phyloP scores from a whole-genome alignment of 2,797 vertebrate species.

The Neomorphus geoffroyi region DNA sequence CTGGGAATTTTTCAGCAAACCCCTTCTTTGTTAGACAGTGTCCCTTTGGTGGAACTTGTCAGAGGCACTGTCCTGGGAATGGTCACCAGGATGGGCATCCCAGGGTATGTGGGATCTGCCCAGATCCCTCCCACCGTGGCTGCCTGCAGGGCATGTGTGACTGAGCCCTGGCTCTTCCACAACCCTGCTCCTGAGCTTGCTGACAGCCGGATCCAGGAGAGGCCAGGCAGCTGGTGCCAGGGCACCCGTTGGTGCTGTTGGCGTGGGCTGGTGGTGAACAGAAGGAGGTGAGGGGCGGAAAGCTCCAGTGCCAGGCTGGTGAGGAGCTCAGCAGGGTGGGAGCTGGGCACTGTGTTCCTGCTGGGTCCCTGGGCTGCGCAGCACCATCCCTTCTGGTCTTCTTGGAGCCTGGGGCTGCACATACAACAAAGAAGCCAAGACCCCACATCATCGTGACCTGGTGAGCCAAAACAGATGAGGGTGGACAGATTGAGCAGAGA shows the following conservation, averaged over 20 bases:
- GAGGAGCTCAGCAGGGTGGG: rapidly evolving
- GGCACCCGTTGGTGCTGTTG: neutral
- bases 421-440: neutral
- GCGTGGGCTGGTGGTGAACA: neutral
- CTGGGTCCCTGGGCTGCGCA: neutral
- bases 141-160: neutral
- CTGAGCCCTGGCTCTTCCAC: neutral
- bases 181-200: neutral
- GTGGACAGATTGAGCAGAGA: rapidly evolving
- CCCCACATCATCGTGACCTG: rapidly evolving
- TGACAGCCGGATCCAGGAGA: rapidly evolving
- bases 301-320: neutral
- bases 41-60: neutral
- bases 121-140: rapidly evolving
- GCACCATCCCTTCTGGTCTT: neutral
- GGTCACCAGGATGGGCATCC: neutral
- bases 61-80: neutral
- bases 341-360: rapidly evolving
- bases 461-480: neutral
- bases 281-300: neutral
- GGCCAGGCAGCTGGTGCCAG: rapidly evolving
- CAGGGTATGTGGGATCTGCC: neutral
- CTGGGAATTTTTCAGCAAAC: neutral
- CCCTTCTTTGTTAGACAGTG: neutral
- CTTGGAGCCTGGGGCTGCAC: neutral